A percentile compares a stretch with the other conserved stretches of the same genome.
Conservation (phyloP, 2,888 invertebrate species). For the Muscina levida region DNA sequence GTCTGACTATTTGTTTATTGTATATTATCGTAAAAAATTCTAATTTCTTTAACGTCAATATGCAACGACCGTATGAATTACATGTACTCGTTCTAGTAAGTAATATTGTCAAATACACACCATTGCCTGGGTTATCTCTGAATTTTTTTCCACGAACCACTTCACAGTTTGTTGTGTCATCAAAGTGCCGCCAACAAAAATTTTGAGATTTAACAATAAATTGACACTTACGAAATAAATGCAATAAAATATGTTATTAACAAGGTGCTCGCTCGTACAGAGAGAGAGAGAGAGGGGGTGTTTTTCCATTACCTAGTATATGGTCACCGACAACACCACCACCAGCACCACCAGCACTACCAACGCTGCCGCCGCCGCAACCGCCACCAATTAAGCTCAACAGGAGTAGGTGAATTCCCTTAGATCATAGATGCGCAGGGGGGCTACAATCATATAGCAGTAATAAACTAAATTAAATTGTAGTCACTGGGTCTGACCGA, state of each 20-base stretch:
- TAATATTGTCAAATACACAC: no score
- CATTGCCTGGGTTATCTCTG: no score
- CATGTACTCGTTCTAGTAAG: no score
- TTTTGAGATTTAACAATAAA: conserved; percentile 20
- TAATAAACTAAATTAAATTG: conserved; percentile 44
- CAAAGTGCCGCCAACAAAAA: conserved; percentile 2
- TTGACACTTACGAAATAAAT: conserved; percentile 10
- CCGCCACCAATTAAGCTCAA: background rate
- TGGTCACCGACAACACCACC: background rate
- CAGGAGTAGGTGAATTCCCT: conserved; percentile 30
- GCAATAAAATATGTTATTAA: conserved; percentile 3
- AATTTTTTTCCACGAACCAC: no score
- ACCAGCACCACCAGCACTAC: no score
- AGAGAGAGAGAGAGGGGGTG: background rate
- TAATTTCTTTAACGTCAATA: no score
- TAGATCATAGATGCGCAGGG: background rate
- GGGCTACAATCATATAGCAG: background rate
- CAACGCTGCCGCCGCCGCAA: no score
- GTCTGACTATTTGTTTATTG: no score
- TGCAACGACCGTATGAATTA: no score
- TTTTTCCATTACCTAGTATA: background rate
- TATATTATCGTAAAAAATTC: no score
- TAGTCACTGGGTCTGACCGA: conserved; percentile 43
- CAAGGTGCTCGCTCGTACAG: background rate
- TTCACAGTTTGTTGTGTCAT: background rate